A percentile compares a stretch with the other conserved stretches of the same genome.
phyloP scores from a whole-genome alignment of 1,140 invertebrate species.

The Heliconius hewitsoni region DNA sequence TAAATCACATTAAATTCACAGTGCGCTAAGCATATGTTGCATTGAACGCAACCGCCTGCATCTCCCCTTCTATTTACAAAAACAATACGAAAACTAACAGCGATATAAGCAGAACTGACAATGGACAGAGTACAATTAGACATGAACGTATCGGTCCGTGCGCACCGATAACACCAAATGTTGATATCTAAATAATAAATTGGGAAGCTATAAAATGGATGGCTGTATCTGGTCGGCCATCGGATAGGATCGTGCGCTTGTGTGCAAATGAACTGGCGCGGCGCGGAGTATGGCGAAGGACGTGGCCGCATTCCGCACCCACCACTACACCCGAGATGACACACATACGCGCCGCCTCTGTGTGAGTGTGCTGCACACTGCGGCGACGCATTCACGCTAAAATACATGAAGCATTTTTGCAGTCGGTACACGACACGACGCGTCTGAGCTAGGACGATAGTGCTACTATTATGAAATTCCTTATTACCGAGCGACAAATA shows the following conservation, averaged over 20 bases:
- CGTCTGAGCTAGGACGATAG: conserved; percentile 41
- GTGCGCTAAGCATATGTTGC: conserved; percentile 13
- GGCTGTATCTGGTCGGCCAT: conserved; percentile 53
- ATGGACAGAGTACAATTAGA: conserved; percentile 32
- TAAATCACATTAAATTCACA: conserved; percentile 10
- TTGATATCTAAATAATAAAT: conserved; percentile 63
- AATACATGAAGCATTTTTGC: conserved; percentile 61
- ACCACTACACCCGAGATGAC: conserved; percentile 64
- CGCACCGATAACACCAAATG: conserved; percentile 50
- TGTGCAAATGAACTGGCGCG: conserved; percentile 70
- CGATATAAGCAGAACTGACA: conserved; percentile 24
- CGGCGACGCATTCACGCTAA: conserved; percentile 53
- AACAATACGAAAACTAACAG: conserved; percentile 31
- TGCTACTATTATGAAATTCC: conserved; percentile 55
- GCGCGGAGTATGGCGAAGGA: conserved; percentile 67
- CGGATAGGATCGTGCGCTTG: conserved; percentile 51
- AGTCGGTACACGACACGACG: conserved; percentile 39
- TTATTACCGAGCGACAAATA: conserved; percentile 46
- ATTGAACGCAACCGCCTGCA: conserved; percentile 18
- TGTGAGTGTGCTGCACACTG: conserved; percentile 42
- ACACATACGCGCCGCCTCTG: conserved; percentile 61
- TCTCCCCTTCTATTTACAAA: conserved; percentile 30
- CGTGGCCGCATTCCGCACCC: conserved; percentile 75
- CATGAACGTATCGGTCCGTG: conserved; percentile 26
- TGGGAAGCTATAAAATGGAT: conserved; percentile 72